Percentiles rank a stretch among this genome's conserved stretches.
Conservation (phyloP, 1,140 invertebrate species). For the honey bee (Apis mellifera) region Amel_HAv3.1 CM009939.2:8213501-8214000, state of each 20-base stretch:
- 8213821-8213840: background rate
- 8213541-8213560: constrained; percentile 20
- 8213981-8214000: constrained; percentile 10
- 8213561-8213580: constrained; percentile 31
- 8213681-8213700: too few species aligned
- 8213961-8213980: constrained; percentile 62
- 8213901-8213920: background rate
- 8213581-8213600: background rate
- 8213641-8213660: too few species aligned
- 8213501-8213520: constrained; percentile 32
- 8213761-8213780: background rate
- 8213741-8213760: too few species aligned
- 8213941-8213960: constrained; percentile 68
- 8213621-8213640: constrained; percentile 31
- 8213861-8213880: constrained; percentile 12
- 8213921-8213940: constrained; percentile 71
- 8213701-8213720: too few species aligned
- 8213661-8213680: too few species aligned
- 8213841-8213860: background rate
- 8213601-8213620: too few species aligned
- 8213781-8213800: background rate
- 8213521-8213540: constrained; percentile 46
- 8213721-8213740: too few species aligned
- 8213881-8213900: constrained; percentile 38
- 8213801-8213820: background rate